A percentile compares a stretch with the other conserved stretches of the same genome.
Conservation (phyloP, 2,888 invertebrate genomes). For the Amitus sp. region DNA sequence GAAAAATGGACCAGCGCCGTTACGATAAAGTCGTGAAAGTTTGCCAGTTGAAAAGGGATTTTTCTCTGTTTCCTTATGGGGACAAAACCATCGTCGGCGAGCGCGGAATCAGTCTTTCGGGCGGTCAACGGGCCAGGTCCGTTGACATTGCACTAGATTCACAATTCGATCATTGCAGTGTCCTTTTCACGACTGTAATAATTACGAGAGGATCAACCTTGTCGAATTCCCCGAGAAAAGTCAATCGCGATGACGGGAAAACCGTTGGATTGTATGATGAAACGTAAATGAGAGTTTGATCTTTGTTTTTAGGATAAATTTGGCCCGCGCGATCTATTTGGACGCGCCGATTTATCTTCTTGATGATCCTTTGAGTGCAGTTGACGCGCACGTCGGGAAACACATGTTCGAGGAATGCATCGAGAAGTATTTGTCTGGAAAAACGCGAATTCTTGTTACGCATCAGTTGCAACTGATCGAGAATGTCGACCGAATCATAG, state of each 20-base stretch:
- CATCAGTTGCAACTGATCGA: slow-evolving; percentile 71
- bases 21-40: slow-evolving; percentile 76
- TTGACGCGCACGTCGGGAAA: slow-evolving; percentile 91
- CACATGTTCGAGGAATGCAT: slow-evolving; percentile 89
- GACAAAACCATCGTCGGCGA: slow-evolving; percentile 88
- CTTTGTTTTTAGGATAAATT: slow-evolving; percentile 72
- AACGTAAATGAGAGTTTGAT: background rate
- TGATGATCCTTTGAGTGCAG: slow-evolving; percentile 92
- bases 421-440: slow-evolving; percentile 68
- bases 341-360: slow-evolving; percentile 87
- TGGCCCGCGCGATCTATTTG: slow-evolving; percentile 88
- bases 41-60: slow-evolving; percentile 80
- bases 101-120: slow-evolving; percentile 84
- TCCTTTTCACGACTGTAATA: too few species aligned
- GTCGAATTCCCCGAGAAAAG: too few species aligned
- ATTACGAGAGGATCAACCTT: too few species aligned
- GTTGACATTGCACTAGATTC: background rate
- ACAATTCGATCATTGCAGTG: too few species aligned
- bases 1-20: slow-evolving; percentile 74
- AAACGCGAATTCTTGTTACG: slow-evolving; percentile 70
- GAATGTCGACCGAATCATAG: slow-evolving; percentile 60
- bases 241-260: too few species aligned
- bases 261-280: too few species aligned
- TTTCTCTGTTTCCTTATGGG: too few species aligned
- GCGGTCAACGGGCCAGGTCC: slow-evolving; percentile 74